Percentiles rank a stretch among this genome's conserved stretches.
Evolutionary conservation across 2,888 invertebrate genomes (phyloP).

Genomic region (Autographa gamma): DNA sequence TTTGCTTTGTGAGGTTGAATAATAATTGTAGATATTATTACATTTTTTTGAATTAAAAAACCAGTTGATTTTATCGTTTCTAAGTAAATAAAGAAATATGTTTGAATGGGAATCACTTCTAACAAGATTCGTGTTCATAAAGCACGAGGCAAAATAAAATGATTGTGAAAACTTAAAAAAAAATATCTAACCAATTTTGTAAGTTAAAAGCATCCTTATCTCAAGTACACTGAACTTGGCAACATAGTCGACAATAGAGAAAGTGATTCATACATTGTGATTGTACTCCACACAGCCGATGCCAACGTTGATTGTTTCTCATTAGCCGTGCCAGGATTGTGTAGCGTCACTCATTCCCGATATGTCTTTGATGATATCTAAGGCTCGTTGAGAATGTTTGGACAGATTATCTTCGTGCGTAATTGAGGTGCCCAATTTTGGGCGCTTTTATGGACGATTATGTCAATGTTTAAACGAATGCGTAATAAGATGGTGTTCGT

Average conservation of each 20-base stretch:
- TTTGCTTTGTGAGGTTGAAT: too few species aligned
- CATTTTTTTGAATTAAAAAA: too few species aligned
- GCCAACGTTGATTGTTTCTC: conserved; percentile 51
- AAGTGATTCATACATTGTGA: conserved; percentile 69
- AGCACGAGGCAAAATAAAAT: too few species aligned
- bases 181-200: conserved; percentile 27
- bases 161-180: too few species aligned
- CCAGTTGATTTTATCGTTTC: too few species aligned
- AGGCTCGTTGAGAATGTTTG: conserved; percentile 17
- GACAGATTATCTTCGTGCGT: conserved; percentile 7
- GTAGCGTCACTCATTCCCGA: conserved; percentile 25
- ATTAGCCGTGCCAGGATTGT: conserved; percentile 32
- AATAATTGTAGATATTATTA: too few species aligned
- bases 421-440: conserved; percentile 5
- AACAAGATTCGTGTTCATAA: too few species aligned
- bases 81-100: too few species aligned
- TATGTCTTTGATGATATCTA: conserved; percentile 24
- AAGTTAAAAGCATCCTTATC: conserved; percentile 28
- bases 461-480: neutral
- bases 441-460: neutral
- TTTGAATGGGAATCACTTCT: too few species aligned
- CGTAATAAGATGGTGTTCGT: neutral
- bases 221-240: conserved; percentile 80
- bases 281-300: conserved; percentile 48
- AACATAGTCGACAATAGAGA: conserved; percentile 61